Evolutionary conservation across 2,113 vertebrate genomes (phyloP), one percentile per base, ranked within the genome.

Genomic region (Oryzias celebensis): DNA sequence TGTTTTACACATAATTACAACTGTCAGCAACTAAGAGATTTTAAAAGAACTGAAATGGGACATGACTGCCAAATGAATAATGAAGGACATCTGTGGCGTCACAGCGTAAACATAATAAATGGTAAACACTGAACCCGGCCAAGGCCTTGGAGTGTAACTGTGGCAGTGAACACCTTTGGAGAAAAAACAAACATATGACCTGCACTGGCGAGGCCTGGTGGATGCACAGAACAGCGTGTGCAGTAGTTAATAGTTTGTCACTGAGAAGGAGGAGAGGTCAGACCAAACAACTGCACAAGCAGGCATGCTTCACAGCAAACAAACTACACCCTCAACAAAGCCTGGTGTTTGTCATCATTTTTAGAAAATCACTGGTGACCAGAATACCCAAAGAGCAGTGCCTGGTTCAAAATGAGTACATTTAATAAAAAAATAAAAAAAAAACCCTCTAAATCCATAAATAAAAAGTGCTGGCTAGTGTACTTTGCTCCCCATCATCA

Each of bases 1-100:
- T 95, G 93, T 93, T 94, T 94, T 94, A 92, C 89, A 94, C 92
- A 93, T 95, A 95, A 96, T 96, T 96, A 92, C 92, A 93, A 93
- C 92, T 94, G 94, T 93, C 95, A 95, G 93, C 91, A 88, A 87
- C 92, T 91, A 91, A 94, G 91, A 90, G 93, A 90, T 92, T 92
- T 92, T 91, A 92, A 92, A 94, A 94, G 89, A 93, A 88, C 89
- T 89, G 87, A 94, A 93, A 94, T 94, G 93, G 94, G 94, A 94
- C 92, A 89, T 91, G 92, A 94, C 92, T 94, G 87, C 89, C 91
- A 93, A 95, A 94, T 92, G 93, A 93, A 94, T 90, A 92, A 90
- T 95, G 93, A 95, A 95, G 94, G 94, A 95, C 93, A 91, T 86
- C 85, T 87, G 88, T 93, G 91, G 89, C 90, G 77, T 76, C 91